Evolutionary conservation across 2,113 vertebrate species (phyloP).

Genomic region (Cephalopholis sonnerati): DNA sequence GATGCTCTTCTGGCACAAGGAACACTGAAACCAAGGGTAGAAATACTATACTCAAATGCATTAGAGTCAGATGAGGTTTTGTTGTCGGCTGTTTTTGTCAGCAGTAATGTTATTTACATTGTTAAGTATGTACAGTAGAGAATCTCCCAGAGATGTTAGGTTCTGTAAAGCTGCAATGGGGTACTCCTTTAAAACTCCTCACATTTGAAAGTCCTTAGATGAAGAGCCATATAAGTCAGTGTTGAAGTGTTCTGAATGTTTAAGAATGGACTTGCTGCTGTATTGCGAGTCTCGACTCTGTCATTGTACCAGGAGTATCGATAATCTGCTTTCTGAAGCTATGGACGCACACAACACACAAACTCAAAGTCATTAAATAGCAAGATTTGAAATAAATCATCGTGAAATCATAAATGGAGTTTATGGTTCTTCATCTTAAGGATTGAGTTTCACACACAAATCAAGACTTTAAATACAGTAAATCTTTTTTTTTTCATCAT

Average conservation of each 20-base stretch:
- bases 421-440: constrained; percentile 76
- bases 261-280: constrained; percentile 43
- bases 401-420: constrained; percentile 53
- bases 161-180: constrained; percentile 81
- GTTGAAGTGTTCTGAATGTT: constrained; percentile 36
- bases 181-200: constrained; percentile 65
- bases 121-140: constrained; percentile 77
- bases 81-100: constrained; percentile 70
- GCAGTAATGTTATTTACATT: constrained; percentile 76
- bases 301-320: constrained; percentile 12
- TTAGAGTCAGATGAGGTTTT: constrained; percentile 77
- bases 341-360: constrained; percentile 53
- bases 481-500: constrained; percentile 62
- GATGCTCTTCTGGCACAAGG: constrained; percentile 55
- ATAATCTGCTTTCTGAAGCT: constrained; percentile 35
- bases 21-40: constrained; percentile 68
- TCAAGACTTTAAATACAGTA: constrained; percentile 71
- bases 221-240: constrained; percentile 75
- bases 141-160: constrained; percentile 82
- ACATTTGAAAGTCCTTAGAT: constrained; percentile 69
- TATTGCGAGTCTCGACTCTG: constrained; percentile 45
- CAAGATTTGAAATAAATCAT: constrained; percentile 45
- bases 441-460: constrained; percentile 68
- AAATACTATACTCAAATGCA: constrained; percentile 70
- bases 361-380: constrained; percentile 58